Evolutionary conservation across 1,140 invertebrate genomes (phyloP), one percentile per base, ranked within the genome.

Genomic region (Aphidius ervi): DNA sequence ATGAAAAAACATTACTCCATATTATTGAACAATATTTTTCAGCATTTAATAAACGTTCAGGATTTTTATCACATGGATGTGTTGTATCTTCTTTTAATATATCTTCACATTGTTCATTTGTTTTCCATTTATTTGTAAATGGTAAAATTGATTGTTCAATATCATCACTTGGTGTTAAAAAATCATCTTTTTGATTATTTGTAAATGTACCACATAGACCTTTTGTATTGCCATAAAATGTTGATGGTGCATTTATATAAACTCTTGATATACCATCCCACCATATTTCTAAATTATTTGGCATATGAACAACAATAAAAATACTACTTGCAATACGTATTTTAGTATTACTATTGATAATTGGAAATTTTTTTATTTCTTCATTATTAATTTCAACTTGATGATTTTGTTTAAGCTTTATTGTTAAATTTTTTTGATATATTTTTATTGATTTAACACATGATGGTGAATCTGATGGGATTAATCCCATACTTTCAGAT

Each of bases 201-300:
- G 90, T 92, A 70, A 93, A 95, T 1, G 92, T 95, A 20, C 94
- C 94, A 69, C 94, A 97, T 6, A 97, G 81, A 62, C 93, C 94
- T 80, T 86, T 67, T 0, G 72, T 74, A 59, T 67, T 65, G 5
- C 85, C 87, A 41, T 85, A 81, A 66, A 92, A 88, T 49, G 81
- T 74, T 2, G 90, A 80, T 6, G 91, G 91, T 0, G 88, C 88
- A 68, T 92, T 89, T 16, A 96, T 84, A 66, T 94, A 92, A 4
- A 88, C 87, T 47, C 91, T 80, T 0, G 89, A 89, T 40, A 86
- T 79, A 2, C 91, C 89, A 70, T 94, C 90, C 91, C 93, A 96
- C 85, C 90, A 89, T 20, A 96, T 70, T 61, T 87, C 85, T 5
- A 94, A 76, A 47, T 87, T 89, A 70, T 92, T 91, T 2, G 85